These are phyloP conservation scores for Drymonia ruficornis DNA, from an alignment of 2,888 invertebrate genomes.

Conservation along the genomic window DNA sequence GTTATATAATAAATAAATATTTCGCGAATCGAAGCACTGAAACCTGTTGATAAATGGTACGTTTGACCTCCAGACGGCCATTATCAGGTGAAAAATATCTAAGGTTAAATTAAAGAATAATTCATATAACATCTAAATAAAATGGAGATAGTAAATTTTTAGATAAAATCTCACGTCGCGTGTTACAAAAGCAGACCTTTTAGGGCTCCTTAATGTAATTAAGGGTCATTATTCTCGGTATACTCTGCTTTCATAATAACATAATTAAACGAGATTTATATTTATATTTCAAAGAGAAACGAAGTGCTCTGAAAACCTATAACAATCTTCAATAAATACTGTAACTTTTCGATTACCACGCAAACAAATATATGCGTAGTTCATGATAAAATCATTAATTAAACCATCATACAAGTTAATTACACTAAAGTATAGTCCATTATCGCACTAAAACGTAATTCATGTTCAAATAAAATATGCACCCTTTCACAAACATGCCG, in stretches of 20 bases:
- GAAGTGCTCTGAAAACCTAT: background rate
- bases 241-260: too few relatives aligned
- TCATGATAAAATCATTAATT: background rate
- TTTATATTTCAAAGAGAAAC: background rate
- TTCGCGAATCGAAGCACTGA: slow-evolving; percentile 3
- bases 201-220: background rate
- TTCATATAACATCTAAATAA: slow-evolving; percentile 9
- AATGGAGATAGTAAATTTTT: background rate
- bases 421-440: background rate
- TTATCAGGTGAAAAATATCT: background rate
- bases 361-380: too few relatives aligned
- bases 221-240: background rate
- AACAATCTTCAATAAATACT: too few relatives aligned
- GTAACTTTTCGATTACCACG: too few relatives aligned
- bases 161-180: background rate
- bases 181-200: background rate
- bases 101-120: slow-evolving; percentile 3
- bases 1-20: slow-evolving; percentile 4
- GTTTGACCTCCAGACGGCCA: slow-evolving; percentile 20
- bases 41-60: slow-evolving; percentile 8
- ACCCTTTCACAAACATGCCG: slow-evolving; percentile 9
- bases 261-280: background rate
- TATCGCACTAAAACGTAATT: slow-evolving; percentile 8
- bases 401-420: background rate
- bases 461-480: slow-evolving; percentile 4